Evolutionary conservation across 1,140 invertebrate genomes (phyloP).

Genomic region (Sinonovacula constricta): DNA sequence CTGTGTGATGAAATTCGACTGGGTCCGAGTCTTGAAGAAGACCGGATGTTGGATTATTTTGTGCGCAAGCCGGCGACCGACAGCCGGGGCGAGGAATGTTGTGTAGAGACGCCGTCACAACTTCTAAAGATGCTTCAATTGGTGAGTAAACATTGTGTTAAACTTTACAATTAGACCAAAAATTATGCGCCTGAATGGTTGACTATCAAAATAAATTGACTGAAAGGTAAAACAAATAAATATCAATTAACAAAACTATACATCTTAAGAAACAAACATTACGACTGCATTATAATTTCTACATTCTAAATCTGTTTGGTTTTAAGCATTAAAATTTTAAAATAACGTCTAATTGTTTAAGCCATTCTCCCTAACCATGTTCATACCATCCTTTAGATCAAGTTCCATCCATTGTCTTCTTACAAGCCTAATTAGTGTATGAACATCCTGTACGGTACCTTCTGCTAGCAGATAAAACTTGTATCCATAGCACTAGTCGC

Average conservation of each 20-base stretch:
- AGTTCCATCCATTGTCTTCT: too few relatives aligned
- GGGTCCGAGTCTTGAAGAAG: slow-evolving; percentile 54
- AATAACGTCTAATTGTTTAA: too few relatives aligned
- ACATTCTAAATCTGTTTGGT: background rate
- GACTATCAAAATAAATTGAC: too few relatives aligned
- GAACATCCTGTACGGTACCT: too few relatives aligned
- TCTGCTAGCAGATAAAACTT: too few relatives aligned
- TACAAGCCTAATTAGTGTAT: too few relatives aligned
- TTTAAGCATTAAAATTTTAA: too few relatives aligned
- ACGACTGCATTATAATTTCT: background rate
- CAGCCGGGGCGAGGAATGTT: slow-evolving; percentile 48
- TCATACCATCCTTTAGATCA: too few relatives aligned
- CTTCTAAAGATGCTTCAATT: slow-evolving; percentile 46
- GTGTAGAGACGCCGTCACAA: slow-evolving; percentile 53
- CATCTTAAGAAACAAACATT: background rate
- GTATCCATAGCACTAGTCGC: too few relatives aligned
- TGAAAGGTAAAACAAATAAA: background rate
- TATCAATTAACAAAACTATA: background rate
- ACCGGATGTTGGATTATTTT: slow-evolving; percentile 50
- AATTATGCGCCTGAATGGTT: background rate
- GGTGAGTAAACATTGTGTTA: slow-evolving; percentile 23
- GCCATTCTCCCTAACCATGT: too few relatives aligned
- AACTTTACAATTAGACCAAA: background rate
- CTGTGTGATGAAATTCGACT: slow-evolving; percentile 47
- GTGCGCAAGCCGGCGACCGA: slow-evolving; percentile 27